These are phyloP conservation scores for Schizaphis graminum DNA, from an alignment of 2,888 invertebrate genomes.

Conservation along the genomic window DNA sequence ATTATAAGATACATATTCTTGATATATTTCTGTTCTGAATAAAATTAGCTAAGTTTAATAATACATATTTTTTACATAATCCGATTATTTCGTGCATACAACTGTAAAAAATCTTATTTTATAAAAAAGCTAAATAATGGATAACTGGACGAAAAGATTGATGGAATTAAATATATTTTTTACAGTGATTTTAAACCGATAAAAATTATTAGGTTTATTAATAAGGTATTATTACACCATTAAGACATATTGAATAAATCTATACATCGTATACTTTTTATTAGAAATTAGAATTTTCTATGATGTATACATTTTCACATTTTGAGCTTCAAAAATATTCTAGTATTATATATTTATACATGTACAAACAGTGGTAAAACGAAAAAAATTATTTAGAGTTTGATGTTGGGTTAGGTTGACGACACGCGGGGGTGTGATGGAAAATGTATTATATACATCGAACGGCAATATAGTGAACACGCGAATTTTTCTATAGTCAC, in stretches of 20 bases:
- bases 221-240: background rate
- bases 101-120: background rate
- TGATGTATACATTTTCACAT: background rate
- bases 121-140: background rate
- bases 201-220: background rate
- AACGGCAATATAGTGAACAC: background rate
- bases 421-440: background rate
- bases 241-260: background rate
- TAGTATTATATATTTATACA: background rate
- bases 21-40: background rate
- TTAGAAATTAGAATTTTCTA: background rate
- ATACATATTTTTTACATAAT: background rate
- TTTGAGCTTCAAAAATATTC: background rate
- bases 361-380: background rate
- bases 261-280: background rate
- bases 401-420: background rate
- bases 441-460: constrained; percentile 6
- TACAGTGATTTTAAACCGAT: background rate
- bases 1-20: background rate
- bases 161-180: background rate
- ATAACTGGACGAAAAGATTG: no score
- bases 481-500: background rate
- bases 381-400: background rate
- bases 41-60: background rate
- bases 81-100: background rate